Evolutionary conservation across 1,140 invertebrate genomes (phyloP), one percentile per base, ranked within the genome.

Genomic region (Globodera rostochiensis): DNA sequence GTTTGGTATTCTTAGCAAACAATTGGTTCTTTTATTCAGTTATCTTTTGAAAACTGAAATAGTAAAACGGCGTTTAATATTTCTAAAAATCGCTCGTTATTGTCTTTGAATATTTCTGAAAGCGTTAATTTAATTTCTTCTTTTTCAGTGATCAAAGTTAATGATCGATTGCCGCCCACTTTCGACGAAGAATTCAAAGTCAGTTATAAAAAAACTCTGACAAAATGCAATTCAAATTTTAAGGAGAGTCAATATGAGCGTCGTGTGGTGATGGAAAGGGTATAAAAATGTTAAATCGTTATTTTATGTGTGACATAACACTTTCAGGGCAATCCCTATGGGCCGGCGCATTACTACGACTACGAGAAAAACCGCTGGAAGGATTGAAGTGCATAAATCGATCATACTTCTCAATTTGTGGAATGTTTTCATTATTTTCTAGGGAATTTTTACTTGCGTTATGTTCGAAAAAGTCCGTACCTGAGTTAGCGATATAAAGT

Each of bases 321-420:
- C 6, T 73, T 49, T 75, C 84, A 86, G 76, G 86, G 84, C 66
- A 78, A 81, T 77, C 86, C 84, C 77, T 81, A 86, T 60, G 87
- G 88, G 36, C 81, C 87, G 36, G 84, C 88, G 60, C 67, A 67
- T 7, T 77, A 90, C 69, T 89, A 83, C 74, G 88, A 89, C 73
- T 89, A 89, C 78, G 88, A 89, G 78, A 89, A 89, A 74, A 89
- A 89, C 46, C 83, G 82, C 25, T 89, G 88, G 88, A 89, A 90
- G 82, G 82, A 86, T 66, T 87, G 86, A 73, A 53, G 64, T 57
- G 25, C 21, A 64, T 15, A 13, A 53, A 13, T 9, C 1, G 50
- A 53, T 36, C 36, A 36, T 36, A 36, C 36, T 36, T 36, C 36
- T 36, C 36, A 36, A 36, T 36, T 36, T 36, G 36, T 36, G 36